These are phyloP conservation scores for Sphaerodactylus townsendi DNA, from an alignment of 2,113 vertebrate species.

Conservation along the genomic window DNA sequence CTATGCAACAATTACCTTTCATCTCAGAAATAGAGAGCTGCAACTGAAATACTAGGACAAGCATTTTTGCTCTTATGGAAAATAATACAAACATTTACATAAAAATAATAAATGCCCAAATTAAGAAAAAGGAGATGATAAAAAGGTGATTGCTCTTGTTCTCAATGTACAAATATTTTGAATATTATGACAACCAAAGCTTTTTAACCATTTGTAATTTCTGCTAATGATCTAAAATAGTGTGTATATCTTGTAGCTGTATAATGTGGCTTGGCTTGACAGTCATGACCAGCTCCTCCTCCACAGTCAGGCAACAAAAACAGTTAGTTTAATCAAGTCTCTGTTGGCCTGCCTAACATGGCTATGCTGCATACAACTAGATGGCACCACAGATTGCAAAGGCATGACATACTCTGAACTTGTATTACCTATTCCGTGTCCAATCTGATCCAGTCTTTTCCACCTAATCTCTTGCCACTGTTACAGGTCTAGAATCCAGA, in stretches of 20 bases:
- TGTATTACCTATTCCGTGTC: not conserved
- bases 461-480: not conserved
- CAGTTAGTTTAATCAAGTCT: not conserved
- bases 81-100: not conserved
- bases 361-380: not conserved
- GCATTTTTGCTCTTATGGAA: not conserved
- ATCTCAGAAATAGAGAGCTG: constrained; percentile 26
- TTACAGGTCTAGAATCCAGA: not conserved
- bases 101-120: constrained; percentile 40
- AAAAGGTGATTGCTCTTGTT: not conserved
- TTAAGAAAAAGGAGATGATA: constrained; percentile 9
- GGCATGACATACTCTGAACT: not conserved
- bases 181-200: not conserved
- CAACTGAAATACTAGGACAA: constrained; percentile 29
- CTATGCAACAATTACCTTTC: constrained; percentile 43
- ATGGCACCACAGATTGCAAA: no score
- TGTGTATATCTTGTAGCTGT: not conserved
- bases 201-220: not conserved
- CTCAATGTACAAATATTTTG: not conserved
- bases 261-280: not conserved
- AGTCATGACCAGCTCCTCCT: not conserved
- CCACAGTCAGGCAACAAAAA: not conserved
- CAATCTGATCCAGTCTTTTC: not conserved
- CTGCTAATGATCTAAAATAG: not conserved
- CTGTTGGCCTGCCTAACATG: not conserved